A percentile compares a stretch with the other conserved stretches of the same genome.
phyloP scores from a whole-genome alignment of 2,888 invertebrate genomes.

The Rhingia campestris region DNA sequence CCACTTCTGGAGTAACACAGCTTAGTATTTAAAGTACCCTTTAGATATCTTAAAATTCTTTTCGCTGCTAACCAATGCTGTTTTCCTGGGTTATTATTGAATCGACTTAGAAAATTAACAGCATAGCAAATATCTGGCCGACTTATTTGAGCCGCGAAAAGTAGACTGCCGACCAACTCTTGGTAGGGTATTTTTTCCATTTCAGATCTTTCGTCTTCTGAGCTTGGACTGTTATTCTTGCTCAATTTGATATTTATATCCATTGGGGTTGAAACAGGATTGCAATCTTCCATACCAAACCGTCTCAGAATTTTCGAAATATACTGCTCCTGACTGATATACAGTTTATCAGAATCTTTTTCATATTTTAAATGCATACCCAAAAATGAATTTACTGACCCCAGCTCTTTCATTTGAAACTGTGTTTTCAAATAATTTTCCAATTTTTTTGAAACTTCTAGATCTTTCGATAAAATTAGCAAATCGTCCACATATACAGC shows the following conservation, averaged over 20 bases:
- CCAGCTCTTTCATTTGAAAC: neutral
- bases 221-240: too few relatives aligned
- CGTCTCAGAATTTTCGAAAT: neutral
- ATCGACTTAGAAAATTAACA: constrained; percentile 4
- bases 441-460: neutral
- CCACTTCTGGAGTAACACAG: too few relatives aligned
- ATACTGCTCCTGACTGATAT: neutral
- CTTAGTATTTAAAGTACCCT: neutral
- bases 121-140: constrained; percentile 18
- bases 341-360: neutral
- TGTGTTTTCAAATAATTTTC: neutral
- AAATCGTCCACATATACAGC: too few relatives aligned
- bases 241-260: too few relatives aligned
- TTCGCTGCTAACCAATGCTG: neutral
- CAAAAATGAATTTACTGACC: neutral
- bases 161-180: constrained; percentile 9
- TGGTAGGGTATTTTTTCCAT: neutral
- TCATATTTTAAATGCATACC: neutral
- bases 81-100: constrained; percentile 1
- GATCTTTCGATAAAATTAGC: constrained; percentile 1
- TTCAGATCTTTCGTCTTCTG: neutral
- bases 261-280: neutral
- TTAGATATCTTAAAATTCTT: neutral
- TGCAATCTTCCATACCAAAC: constrained; percentile 6
- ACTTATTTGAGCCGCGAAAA: constrained; percentile 4